Evolutionary conservation across 2,797 vertebrate species (phyloP).

Genomic region (Sarcoramphus papa): DNA sequence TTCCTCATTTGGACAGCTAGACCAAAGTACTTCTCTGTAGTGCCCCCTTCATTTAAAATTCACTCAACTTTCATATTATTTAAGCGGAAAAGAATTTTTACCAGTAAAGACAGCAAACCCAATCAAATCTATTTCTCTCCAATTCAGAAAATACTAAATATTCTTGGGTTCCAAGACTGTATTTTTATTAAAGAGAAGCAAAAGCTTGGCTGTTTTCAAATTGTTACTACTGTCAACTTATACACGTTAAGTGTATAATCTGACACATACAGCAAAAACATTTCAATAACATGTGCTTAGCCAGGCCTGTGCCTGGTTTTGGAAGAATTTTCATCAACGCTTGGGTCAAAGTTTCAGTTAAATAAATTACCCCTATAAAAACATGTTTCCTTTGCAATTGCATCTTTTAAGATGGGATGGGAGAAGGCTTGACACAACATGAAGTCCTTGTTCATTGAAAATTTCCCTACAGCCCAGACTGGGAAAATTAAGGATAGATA

Average conservation of each 20-base stretch:
- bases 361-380: background rate
- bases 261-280: background rate
- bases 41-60: background rate
- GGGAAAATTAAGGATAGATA: background rate
- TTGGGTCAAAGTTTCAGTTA: background rate
- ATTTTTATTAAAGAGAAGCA: background rate
- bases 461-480: background rate
- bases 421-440: background rate
- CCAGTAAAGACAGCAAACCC: rapidly evolving
- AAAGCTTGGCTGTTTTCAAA: background rate
- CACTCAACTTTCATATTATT: background rate
- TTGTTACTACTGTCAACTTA: background rate
- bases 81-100: background rate
- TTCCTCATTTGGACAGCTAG: background rate
- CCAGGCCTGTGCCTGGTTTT: background rate
- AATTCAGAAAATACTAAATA: background rate
- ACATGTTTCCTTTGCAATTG: background rate
- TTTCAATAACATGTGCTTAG: background rate
- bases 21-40: background rate
- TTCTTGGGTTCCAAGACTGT: background rate
- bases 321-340: background rate
- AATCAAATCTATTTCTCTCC: background rate
- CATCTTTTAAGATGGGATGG: background rate
- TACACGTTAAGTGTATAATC: background rate
- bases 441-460: background rate